phyloP scores from a whole-genome alignment of 2,113 vertebrate genomes.

The Oophaga pumilio region DNA sequence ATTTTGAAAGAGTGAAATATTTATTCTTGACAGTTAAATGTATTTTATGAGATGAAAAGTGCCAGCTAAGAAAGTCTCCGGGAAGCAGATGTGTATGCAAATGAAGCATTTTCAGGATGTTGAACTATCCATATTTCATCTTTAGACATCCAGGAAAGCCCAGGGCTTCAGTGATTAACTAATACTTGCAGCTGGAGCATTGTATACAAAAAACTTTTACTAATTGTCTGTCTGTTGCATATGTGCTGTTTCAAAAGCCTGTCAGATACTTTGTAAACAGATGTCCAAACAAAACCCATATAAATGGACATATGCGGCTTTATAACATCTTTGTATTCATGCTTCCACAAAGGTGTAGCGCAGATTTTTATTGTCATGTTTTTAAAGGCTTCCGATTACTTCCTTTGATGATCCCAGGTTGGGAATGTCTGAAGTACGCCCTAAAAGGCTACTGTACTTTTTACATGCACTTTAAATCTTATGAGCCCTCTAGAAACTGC shows the following conservation, averaged over 20 bases:
- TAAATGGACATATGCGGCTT: not conserved
- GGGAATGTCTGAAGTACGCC: too few relatives aligned
- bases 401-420: too few relatives aligned
- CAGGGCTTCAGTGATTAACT: conserved; percentile 6
- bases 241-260: not conserved
- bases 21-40: conserved; percentile 47
- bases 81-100: conserved; percentile 37
- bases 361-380: not conserved
- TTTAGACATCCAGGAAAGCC: not conserved
- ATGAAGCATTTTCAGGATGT: conserved; percentile 5
- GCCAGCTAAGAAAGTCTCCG: not conserved
- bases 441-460: too few relatives aligned
- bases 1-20: conserved; percentile 41
- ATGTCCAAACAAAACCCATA: conserved; percentile 4
- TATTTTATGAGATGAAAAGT: conserved; percentile 33
- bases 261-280: conserved; percentile 5
- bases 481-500: too few relatives aligned
- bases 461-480: too few relatives aligned
- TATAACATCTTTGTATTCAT: not conserved
- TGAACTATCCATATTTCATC: conserved; percentile 9
- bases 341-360: not conserved
- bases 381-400: too few relatives aligned
- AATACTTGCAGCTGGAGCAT: not conserved
- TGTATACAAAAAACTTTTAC: not conserved
- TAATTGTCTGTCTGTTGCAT: conserved; percentile 2